Percentiles rank a stretch among this genome's conserved stretches.
Evolutionary conservation across 2,888 invertebrate species (phyloP).

Genomic region (Caenorhabditis macrosperma): DNA sequence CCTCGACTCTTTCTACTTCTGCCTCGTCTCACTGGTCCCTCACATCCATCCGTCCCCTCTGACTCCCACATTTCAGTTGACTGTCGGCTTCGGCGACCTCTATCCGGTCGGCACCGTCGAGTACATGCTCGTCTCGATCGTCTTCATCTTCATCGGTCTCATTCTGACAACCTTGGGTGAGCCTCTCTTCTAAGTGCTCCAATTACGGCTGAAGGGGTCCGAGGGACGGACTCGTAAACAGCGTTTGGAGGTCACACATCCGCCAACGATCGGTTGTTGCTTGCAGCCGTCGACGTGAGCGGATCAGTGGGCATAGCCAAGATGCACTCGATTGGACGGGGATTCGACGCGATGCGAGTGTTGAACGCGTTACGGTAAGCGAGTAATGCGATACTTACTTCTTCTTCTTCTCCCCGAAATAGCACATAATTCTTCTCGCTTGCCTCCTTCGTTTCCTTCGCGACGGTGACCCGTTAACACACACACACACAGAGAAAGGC

Average conservation of each 20-base stretch:
- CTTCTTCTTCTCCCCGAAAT: conserved; percentile 1
- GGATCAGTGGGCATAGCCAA: conserved; percentile 74
- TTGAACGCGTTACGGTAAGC: conserved; percentile 58
- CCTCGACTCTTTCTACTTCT: conserved; percentile 78
- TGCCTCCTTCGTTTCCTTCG: conserved; percentile 4
- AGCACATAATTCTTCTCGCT: conserved; percentile 46
- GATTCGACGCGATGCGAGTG: conserved; percentile 64
- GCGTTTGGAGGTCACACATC: background rate
- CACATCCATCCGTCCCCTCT: too few relatives aligned
- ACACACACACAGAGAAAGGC: conserved; percentile 8
- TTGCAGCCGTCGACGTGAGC: conserved; percentile 69
- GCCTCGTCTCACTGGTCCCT: conserved; percentile 79
- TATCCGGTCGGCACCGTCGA: conserved; percentile 68
- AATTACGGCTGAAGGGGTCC: background rate
- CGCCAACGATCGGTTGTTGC: too few relatives aligned
- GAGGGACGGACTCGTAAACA: background rate
- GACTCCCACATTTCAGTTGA: conserved; percentile 65
- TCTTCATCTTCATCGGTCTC: conserved; percentile 78
- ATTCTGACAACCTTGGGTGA: conserved; percentile 66
- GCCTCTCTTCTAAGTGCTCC: background rate
- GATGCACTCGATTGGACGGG: conserved; percentile 72
- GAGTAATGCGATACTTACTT: background rate
- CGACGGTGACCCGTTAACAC: conserved; percentile 37
- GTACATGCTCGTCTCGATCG: conserved; percentile 75
- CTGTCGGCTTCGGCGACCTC: conserved; percentile 79